Evolutionary conservation across 2,113 vertebrate species (phyloP).

Genomic region (Rattus rattus): DNA sequence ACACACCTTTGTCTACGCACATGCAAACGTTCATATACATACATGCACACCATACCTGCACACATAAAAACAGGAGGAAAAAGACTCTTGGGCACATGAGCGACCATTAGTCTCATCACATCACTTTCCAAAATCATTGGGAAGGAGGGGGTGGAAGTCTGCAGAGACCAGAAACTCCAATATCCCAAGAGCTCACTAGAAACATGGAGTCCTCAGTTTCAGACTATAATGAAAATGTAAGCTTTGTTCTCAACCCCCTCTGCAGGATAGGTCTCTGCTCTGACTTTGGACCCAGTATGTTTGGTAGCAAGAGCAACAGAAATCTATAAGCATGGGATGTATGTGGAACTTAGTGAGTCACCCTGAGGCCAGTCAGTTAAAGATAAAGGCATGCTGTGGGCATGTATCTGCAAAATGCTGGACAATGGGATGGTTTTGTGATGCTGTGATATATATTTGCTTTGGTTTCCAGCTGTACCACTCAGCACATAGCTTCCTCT

Average conservation of each 20-base stretch:
- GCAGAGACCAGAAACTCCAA: neutral
- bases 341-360: neutral
- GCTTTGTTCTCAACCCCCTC: accelerated
- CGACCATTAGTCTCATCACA: accelerated
- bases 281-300: neutral
- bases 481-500: neutral
- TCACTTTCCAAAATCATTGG: neutral
- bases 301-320: neutral
- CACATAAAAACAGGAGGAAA: neutral
- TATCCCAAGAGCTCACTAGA: neutral
- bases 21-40: neutral
- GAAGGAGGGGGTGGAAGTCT: neutral
- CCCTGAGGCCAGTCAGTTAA: neutral
- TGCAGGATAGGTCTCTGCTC: neutral
- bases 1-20: neutral
- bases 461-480: neutral
- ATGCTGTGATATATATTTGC: neutral
- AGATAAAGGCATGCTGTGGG: neutral
- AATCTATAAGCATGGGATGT: neutral
- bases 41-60: neutral
- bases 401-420: neutral
- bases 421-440: neutral
- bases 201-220: neutral
- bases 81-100: neutral
- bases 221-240: neutral